These are phyloP conservation scores for Chydorus sphaericus DNA, from an alignment of 2,888 invertebrate genomes.

Conservation along the genomic window DNA sequence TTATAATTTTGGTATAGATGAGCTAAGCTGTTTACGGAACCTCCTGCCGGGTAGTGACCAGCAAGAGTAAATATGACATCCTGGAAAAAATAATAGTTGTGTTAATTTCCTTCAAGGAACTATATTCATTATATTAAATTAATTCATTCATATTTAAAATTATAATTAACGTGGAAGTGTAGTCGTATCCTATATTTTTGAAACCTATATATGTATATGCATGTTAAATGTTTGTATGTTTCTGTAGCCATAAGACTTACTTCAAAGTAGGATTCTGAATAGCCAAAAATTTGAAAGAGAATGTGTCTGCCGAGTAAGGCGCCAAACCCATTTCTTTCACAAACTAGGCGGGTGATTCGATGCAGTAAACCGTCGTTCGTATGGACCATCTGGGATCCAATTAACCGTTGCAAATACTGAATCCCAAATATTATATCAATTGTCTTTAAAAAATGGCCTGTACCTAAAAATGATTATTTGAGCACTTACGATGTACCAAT, in stretches of 20 bases:
- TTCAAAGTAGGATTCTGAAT: not conserved
- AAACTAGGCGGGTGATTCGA: not conserved
- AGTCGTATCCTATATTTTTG: too few species aligned
- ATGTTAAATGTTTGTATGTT: too few species aligned
- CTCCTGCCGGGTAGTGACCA: slow-evolving; percentile 25
- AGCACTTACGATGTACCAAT: slow-evolving; percentile 26
- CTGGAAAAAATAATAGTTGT: not conserved
- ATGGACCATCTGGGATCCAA: not conserved
- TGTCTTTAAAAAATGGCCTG: not conserved
- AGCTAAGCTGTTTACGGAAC: slow-evolving; percentile 24
- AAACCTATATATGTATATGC: too few species aligned
- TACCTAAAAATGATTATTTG: not conserved
- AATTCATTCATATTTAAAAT: slow-evolving; percentile 24
- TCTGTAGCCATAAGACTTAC: slow-evolving; percentile 29
- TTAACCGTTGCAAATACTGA: not conserved
- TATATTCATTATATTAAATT: too few species aligned
- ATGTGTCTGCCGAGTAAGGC: not conserved
- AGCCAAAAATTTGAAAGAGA: not conserved
- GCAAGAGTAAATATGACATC: slow-evolving; percentile 26
- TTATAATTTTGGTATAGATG: slow-evolving; percentile 24
- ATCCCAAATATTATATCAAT: not conserved
- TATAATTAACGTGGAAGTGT: too few species aligned
- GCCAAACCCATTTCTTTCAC: not conserved
- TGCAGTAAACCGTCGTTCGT: not conserved
- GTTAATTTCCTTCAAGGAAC: not conserved